Conservation (phyloP, 1,140 invertebrate genomes). For the Pentalonia nigronervosa region DNA sequence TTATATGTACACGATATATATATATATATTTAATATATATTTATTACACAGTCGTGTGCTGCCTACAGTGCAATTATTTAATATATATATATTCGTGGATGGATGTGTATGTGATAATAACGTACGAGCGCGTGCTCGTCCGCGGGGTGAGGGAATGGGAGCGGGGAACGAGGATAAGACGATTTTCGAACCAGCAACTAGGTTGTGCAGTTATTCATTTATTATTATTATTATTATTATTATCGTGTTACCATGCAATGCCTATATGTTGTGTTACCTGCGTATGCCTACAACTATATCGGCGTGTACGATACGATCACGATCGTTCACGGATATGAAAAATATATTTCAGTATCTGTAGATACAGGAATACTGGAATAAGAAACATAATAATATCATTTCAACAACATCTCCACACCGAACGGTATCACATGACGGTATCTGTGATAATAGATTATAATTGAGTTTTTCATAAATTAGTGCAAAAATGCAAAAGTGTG, state of each 20-base stretch:
- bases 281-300: background rate
- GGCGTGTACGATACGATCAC: background rate
- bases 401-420: background rate
- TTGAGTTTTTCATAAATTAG: background rate
- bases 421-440: background rate
- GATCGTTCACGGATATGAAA: background rate
- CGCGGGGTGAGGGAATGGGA: too few species aligned
- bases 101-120: background rate
- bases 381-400: background rate
- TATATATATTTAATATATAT: too few species aligned
- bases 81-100: background rate
- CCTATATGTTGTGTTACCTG: too few species aligned
- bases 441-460: background rate
- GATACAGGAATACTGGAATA: background rate
- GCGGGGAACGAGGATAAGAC: background rate
- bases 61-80: background rate
- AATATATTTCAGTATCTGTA: background rate
- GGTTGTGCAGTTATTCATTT: background rate
- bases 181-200: background rate
- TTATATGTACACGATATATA: background rate
- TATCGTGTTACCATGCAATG: background rate
- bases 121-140: background rate
- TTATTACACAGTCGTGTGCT: background rate
- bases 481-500: background rate
- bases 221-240: background rate